These are phyloP conservation scores for Phenganax stokvisi DNA, from an alignment of 92 coral and sea anemone genomes.

Conservation along the genomic window DNA sequence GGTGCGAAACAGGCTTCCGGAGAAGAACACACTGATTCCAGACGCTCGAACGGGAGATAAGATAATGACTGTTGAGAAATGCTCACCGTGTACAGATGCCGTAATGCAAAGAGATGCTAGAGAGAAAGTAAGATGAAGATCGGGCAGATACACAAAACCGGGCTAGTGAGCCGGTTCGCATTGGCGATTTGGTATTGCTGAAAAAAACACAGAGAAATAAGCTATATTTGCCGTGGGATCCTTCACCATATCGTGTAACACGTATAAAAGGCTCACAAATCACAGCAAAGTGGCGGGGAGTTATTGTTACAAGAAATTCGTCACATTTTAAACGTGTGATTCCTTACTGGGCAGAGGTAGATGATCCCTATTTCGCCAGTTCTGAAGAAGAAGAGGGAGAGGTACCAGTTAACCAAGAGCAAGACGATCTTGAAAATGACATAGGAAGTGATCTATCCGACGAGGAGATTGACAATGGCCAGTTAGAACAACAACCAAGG, in stretches of 20 bases:
- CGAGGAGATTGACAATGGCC: not conserved
- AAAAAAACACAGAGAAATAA: not conserved
- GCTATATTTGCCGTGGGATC: not conserved
- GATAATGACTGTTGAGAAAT: not conserved
- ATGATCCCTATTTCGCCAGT: not conserved
- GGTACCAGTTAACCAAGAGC: not conserved
- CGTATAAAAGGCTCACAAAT: not conserved
- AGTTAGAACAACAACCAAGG: not conserved
- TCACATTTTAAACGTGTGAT: conserved; percentile 43
- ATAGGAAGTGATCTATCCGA: not conserved
- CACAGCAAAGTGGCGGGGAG: conserved; percentile 6
- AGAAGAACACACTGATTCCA: not conserved
- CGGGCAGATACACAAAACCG: not conserved
- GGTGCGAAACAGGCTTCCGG: not conserved
- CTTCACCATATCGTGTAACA: not conserved
- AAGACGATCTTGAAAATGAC: too few species aligned
- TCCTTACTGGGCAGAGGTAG: not conserved
- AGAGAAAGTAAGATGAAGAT: not conserved
- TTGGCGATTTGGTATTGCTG: not conserved
- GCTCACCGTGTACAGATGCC: not conserved
- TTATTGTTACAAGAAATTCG: conserved; percentile 44
- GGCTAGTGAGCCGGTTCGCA: not conserved
- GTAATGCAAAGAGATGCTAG: not conserved
- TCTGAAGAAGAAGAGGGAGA: not conserved
- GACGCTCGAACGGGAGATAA: not conserved